Conservation (phyloP, 2,888 invertebrate species). For the Xylota segnis region DNA sequence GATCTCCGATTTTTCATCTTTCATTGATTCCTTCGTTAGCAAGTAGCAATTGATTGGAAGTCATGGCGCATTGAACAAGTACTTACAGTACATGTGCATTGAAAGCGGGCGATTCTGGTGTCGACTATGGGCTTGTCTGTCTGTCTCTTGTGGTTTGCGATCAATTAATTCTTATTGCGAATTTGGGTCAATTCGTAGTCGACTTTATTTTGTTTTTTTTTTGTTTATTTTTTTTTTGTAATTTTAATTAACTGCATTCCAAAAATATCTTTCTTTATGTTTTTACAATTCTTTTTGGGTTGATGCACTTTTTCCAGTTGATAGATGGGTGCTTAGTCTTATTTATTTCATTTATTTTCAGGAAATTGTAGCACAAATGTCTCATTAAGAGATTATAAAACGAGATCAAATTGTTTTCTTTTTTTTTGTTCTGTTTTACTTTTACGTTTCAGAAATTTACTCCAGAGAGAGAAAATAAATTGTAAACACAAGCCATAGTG, state of each 20-base stretch:
- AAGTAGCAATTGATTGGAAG: conserved; percentile 44
- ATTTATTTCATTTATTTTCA: background rate
- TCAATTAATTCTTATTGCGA: conserved; percentile 72
- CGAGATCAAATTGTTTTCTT: background rate
- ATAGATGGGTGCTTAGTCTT: background rate
- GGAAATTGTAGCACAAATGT: conserved; percentile 5
- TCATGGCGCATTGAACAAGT: conserved; percentile 23
- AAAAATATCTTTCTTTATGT: conserved; percentile 38
- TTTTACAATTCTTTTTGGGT: conserved; percentile 1
- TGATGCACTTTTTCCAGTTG: background rate
- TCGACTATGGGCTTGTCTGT: conserved; percentile 28
- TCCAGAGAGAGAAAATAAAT: conserved; percentile 1
- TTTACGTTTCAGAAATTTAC: background rate
- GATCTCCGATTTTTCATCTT: conserved; percentile 60
- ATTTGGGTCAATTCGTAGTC: conserved; percentile 69
- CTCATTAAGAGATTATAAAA: background rate
- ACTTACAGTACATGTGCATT: conserved; percentile 15
- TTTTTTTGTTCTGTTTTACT: background rate
- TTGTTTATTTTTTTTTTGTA: conserved; percentile 26
- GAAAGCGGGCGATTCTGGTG: background rate
- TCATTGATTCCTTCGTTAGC: conserved; percentile 49
- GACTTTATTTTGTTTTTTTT: conserved; percentile 47
- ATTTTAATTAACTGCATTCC: conserved; percentile 64
- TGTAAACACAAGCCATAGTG: background rate
- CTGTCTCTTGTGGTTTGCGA: conserved; percentile 64